phyloP scores from a whole-genome alignment of 1,140 invertebrate genomes.

The Agrypnia vestita region DNA sequence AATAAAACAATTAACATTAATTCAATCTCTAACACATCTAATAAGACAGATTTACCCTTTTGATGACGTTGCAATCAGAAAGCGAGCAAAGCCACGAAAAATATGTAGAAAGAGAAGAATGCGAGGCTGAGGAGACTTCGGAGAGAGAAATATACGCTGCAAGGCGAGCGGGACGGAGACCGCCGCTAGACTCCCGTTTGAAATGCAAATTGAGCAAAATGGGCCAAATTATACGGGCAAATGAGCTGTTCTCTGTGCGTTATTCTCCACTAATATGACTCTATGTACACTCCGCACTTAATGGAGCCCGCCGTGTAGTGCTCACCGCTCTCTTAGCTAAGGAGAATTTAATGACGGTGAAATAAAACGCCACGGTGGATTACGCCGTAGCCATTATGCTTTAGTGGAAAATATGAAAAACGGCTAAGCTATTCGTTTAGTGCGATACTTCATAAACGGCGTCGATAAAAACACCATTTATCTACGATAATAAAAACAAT shows the following conservation, averaged over 20 bases:
- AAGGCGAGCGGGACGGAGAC: constrained; percentile 19
- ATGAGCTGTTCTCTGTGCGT: constrained; percentile 52
- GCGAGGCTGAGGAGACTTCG: neutral
- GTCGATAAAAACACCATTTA: too few species aligned
- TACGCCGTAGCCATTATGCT: too few species aligned
- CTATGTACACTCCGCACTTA: constrained; percentile 29
- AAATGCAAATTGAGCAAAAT: constrained; percentile 60
- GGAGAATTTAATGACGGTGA: constrained; percentile 27
- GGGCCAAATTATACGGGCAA: constrained; percentile 58
- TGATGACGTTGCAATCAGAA: neutral
- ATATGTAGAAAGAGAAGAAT: neutral
- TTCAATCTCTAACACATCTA: too few species aligned
- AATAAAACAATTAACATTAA: too few species aligned
- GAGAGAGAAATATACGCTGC: neutral
- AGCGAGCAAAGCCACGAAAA: neutral
- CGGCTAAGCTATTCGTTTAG: too few species aligned
- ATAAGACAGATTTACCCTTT: too few species aligned
- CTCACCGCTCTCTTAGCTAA: neutral
- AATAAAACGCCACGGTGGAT: constrained; percentile 3
- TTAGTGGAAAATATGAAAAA: too few species aligned
- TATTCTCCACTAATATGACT: constrained; percentile 50
- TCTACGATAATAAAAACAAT: too few species aligned
- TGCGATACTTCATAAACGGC: too few species aligned
- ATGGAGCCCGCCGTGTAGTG: constrained; percentile 12
- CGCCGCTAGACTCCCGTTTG: constrained; percentile 49